phyloP scores from a whole-genome alignment of 2,113 vertebrate genomes.

The Psilopogon haemacephalus region DNA sequence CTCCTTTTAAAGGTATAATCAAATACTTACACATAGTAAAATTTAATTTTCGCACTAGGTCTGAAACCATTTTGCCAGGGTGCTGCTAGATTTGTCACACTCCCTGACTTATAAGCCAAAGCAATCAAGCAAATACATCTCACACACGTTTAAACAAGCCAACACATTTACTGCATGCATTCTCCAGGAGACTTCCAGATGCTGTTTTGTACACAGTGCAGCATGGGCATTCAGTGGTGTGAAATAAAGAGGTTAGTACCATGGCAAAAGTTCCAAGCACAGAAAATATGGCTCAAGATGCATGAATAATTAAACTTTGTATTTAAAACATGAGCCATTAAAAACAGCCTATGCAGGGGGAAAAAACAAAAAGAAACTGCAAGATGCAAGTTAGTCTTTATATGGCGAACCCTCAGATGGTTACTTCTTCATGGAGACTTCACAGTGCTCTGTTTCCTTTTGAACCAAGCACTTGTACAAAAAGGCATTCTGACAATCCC shows the following conservation, averaged over 20 bases:
- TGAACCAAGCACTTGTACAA: constrained; percentile 3
- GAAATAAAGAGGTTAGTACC: constrained; percentile 13
- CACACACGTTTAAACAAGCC: background rate
- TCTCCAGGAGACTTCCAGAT: background rate
- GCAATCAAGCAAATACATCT: background rate
- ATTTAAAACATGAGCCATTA: constrained; percentile 34
- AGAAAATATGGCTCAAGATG: background rate
- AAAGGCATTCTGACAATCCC: constrained; percentile 31
- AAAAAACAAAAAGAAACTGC: background rate
- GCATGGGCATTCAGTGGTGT: background rate
- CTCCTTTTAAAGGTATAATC: background rate
- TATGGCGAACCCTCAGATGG: constrained; percentile 13
- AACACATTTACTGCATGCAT: background rate
- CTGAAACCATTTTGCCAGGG: background rate
- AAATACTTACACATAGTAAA: background rate
- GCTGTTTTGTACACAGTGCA: background rate
- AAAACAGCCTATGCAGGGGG: background rate
- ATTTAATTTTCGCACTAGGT: background rate
- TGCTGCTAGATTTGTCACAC: background rate
- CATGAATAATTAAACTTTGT: constrained; percentile 30
- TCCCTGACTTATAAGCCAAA: background rate
- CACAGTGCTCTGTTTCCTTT: constrained; percentile 21
- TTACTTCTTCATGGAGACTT: background rate
- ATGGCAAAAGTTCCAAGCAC: background rate
- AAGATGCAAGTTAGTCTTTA: constrained; percentile 49